These are phyloP conservation scores for Odobenus rosmarus DNA, from an alignment of 2,113 vertebrate genomes.

Conservation along the genomic window DNA sequence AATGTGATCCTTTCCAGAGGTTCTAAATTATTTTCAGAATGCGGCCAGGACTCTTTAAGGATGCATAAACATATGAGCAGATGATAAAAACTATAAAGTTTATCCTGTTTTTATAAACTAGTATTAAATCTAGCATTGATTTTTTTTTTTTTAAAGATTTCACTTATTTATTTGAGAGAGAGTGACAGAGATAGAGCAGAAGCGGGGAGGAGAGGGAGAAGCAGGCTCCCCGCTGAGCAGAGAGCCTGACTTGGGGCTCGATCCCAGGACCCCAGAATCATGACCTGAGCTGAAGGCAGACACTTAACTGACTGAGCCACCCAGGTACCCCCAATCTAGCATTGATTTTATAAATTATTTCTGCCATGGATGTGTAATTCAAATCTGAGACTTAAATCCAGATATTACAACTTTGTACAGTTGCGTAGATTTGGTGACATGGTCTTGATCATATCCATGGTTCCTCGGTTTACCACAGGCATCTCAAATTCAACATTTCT, in stretches of 20 bases:
- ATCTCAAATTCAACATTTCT: background rate
- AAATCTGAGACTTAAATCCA: background rate
- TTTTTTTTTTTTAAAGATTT: background rate
- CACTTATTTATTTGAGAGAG: background rate
- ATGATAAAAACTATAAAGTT: background rate
- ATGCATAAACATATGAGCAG: background rate
- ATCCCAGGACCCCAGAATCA: background rate
- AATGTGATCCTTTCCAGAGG: background rate
- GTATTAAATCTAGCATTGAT: background rate
- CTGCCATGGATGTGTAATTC: background rate
- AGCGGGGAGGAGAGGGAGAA: background rate
- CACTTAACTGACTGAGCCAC: background rate
- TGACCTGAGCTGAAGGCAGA: background rate
- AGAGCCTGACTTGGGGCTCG: background rate
- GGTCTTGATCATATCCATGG: background rate
- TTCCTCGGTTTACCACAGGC: background rate
- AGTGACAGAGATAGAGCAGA: background rate
- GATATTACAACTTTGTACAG: background rate
- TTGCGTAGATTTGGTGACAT: background rate
- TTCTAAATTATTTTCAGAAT: background rate
- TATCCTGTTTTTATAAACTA: background rate
- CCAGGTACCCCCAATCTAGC: background rate
- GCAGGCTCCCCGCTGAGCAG: background rate
- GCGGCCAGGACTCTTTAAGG: background rate
- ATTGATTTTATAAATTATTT: background rate